Base-by-base conservation (phyloP, 37 sponge, comb jelly and placozoan genomes). In the Ianthella basta region DNA sequence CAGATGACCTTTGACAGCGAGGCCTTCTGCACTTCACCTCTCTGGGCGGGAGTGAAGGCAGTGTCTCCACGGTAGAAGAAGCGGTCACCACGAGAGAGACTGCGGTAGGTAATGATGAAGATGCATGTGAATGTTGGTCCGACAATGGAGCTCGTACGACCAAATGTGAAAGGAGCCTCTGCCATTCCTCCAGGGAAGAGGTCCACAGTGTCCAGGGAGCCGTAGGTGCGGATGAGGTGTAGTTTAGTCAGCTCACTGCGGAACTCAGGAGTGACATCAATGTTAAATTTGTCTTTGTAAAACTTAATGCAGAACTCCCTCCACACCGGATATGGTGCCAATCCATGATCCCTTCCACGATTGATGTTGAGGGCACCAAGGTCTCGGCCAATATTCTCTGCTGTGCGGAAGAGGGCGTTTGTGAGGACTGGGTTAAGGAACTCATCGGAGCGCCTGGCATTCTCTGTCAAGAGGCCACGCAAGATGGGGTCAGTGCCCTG, bases 51-150 rank as follows among this genome's bases (percentile, higher is more conserved):
- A 29, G 92, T 91, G 83, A 95, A 95, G 5, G 89, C 89, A n/a
- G 87, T 81, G 29, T 82, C 78, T 32, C 91, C 87, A 44, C 63
- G 80, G 77, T 90, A 95, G 74, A 61, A 97, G 86, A 97, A 97
- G 36, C 96, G 60, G 65, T 97, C 98, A 24, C 98, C 98, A 80
- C 90, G 88, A 39, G 95, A 53, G 27, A 91, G 66, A 61, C 72
- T 80, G 15, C 37, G 21, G 53, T 93, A 97, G 32, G 90, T 92
- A 60, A 90, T 25, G 54, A 87, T 94, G 74, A 97, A 84, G 50
- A 97, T 94, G 80, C 97, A 97, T 53, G 97, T 83, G 54, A 97
- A 97, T 15, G 95, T 92, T 20, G 97, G 77, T 0, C 97, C 97
- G 13, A 96, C 25, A 41, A 97, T 69, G 25, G 60, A 60, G 4